Base-by-base conservation (phyloP, 2,888 invertebrate genomes). In the Scelioninae gen. 2 region DNA sequence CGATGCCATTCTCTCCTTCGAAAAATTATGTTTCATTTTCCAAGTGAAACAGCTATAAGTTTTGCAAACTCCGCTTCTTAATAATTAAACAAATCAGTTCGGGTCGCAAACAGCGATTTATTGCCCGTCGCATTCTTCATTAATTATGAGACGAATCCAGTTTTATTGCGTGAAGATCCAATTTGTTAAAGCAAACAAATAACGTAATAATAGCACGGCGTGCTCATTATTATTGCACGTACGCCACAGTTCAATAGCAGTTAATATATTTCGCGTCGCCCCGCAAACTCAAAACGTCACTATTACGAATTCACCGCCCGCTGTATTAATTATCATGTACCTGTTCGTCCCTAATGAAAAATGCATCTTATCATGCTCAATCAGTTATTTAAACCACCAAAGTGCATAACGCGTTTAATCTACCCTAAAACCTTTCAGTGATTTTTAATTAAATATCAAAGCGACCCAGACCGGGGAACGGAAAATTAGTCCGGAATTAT, bases 201-300 rank as follows among this genome's bases (percentile, higher is more conserved):
- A 50, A 41, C 41, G 18, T 50, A 48, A 61, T 61, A 48, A 31
- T n/a, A n/a, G n/a, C n/a, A n/a, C n/a, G 60, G 39, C 18, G 39
- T 28, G 35, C 35, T 48, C 39, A 48, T 61, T 35, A 50, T 41
- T 50, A 50, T 37, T 61, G 43, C 16, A 61, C 41, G 19, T 11
- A 15, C 37, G 28, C 11, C 19, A 13, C 41, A 11, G 33, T 61
- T 60, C 48, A 41, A 61, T 61, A 19, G 41, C 41, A 41, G 31
- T 52, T 50, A 41, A 41, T 52, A 61, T 31, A 60, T 50, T 50
- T 41, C 41, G 19, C 37, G 28, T 43, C 9, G 22, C 15, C 3
- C 15, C 10, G 35, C 28, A 16, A 45, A 41, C 11, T 39, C 43
- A 10, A 43, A 43, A 16, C 31, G 33, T 19, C 25, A 57, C 2